phyloP scores from a whole-genome alignment of 2,888 invertebrate genomes.

The Metallyticus violacea region DNA sequence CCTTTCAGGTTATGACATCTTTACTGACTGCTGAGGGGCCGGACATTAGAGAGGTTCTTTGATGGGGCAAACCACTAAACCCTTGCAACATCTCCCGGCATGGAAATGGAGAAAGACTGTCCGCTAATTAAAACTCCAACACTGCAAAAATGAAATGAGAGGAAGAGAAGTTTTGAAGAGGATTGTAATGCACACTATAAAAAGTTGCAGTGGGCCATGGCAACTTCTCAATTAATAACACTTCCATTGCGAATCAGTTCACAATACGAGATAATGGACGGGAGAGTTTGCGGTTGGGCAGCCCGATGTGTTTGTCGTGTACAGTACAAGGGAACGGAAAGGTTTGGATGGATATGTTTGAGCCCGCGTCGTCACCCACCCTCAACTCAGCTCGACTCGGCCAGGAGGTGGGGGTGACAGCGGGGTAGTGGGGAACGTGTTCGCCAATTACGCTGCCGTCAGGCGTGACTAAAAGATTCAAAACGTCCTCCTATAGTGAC shows the following conservation, averaged over 20 bases:
- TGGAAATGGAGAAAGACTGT: constrained; percentile 15
- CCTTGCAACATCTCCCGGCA: neutral
- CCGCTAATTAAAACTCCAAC: constrained; percentile 5
- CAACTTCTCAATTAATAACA: neutral
- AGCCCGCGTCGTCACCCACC: neutral
- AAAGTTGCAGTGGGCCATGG: too few species aligned
- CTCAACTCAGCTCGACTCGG: too few species aligned
- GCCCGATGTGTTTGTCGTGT: neutral
- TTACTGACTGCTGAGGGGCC: neutral
- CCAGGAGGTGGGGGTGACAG: neutral
- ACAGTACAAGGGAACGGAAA: neutral
- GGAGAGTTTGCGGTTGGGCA: neutral
- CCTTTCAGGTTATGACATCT: neutral
- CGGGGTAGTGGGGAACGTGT: constrained; percentile 20
- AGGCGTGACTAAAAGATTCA: constrained; percentile 31
- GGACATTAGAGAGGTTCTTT: neutral
- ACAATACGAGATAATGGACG: neutral
- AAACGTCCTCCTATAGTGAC: constrained; percentile 23
- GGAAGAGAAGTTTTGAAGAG: neutral
- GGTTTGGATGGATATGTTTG: neutral
- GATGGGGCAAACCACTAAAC: neutral
- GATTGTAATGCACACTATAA: neutral
- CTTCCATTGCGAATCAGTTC: neutral
- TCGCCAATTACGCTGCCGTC: constrained; percentile 31
- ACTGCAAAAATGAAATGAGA: neutral